A percentile compares a stretch with the other conserved stretches of the same genome.
These are phyloP conservation scores for Cyprinodon brontotheroides DNA, from an alignment of 2,113 vertebrate genomes.

Conservation along the genomic window DNA sequence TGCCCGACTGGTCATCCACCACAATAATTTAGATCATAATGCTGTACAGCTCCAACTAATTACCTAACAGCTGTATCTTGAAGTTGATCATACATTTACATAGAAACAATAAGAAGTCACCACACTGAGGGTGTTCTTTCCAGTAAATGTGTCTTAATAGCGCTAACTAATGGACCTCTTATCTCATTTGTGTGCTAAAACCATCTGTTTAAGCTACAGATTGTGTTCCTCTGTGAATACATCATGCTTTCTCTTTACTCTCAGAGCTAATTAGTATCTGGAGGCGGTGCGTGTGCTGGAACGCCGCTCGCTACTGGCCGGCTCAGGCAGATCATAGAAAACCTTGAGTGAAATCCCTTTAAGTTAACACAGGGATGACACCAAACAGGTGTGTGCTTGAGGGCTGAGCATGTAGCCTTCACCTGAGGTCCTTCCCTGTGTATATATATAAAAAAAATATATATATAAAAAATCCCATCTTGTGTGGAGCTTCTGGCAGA, in stretches of 20 bases:
- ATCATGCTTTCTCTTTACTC: conserved; percentile 47
- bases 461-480: background rate
- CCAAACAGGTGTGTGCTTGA: conserved; percentile 44
- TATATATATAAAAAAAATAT: background rate
- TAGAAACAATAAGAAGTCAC: conserved; percentile 19
- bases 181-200: conserved; percentile 55
- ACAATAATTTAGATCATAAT: conserved; percentile 67
- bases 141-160: conserved; percentile 51
- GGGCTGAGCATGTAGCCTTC: conserved; percentile 7
- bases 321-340: conserved; percentile 45
- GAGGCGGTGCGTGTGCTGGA: conserved; percentile 58
- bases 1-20: conserved; percentile 50
- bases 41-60: conserved; percentile 71
- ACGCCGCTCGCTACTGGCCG: conserved; percentile 26
- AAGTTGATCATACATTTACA: conserved; percentile 48
- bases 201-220: conserved; percentile 71
- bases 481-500: conserved; percentile 3
- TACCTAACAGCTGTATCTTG: conserved; percentile 60
- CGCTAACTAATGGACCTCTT: conserved; percentile 56
- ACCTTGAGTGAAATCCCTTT: conserved; percentile 41
- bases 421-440: conserved; percentile 30
- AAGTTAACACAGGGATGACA: conserved; percentile 42
- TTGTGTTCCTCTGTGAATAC: conserved; percentile 50
- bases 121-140: conserved; percentile 25
- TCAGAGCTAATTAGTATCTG: conserved; percentile 70